A percentile compares a stretch with the other conserved stretches of the same genome.
Conservation (phyloP, 2,797 vertebrate genomes). For the Lithobates sylvaticus region DNA sequence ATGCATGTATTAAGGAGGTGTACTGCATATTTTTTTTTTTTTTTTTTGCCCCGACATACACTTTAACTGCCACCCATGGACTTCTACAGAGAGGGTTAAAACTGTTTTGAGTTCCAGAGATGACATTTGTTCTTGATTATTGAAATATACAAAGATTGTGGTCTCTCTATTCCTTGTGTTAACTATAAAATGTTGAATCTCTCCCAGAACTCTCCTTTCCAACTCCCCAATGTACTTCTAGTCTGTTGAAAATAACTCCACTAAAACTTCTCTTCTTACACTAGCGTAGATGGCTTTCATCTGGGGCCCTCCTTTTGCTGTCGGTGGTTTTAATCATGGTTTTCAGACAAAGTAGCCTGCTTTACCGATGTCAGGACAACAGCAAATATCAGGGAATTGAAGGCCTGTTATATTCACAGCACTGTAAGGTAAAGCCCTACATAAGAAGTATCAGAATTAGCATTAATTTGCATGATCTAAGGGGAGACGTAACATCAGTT, state of each 20-base stretch:
- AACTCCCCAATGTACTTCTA: slow-evolving; percentile 20
- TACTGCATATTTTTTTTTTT: too few species aligned
- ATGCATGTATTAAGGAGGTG: too few species aligned
- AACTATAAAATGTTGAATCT: slow-evolving; percentile 42
- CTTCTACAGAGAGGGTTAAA: slow-evolving; percentile 37
- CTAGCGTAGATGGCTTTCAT: slow-evolving; percentile 49
- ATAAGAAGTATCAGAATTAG: too few species aligned
- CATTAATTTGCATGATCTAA: too few species aligned
- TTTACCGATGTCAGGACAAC: slow-evolving; percentile 1
- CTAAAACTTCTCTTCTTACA: slow-evolving; percentile 31
- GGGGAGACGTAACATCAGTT: too few species aligned
- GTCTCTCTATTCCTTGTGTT: slow-evolving; percentile 49
- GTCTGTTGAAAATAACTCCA: slow-evolving; percentile 48
- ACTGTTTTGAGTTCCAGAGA: slow-evolving; percentile 46
- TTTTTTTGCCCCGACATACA: too few species aligned
- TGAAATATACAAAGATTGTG: slow-evolving; percentile 17
- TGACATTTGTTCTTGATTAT: slow-evolving; percentile 74
- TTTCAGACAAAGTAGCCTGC: slow-evolving; percentile 14
- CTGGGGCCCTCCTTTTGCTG: slow-evolving; percentile 12
- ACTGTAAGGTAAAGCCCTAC: not conserved
- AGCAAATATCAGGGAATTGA: not conserved
- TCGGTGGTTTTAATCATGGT: slow-evolving; percentile 42
- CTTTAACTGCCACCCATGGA: too few species aligned
- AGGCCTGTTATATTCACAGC: not conserved
- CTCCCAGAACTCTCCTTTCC: slow-evolving; percentile 2